Conservation (phyloP, 2,888 invertebrate species). For the Sialis lutaria region DNA sequence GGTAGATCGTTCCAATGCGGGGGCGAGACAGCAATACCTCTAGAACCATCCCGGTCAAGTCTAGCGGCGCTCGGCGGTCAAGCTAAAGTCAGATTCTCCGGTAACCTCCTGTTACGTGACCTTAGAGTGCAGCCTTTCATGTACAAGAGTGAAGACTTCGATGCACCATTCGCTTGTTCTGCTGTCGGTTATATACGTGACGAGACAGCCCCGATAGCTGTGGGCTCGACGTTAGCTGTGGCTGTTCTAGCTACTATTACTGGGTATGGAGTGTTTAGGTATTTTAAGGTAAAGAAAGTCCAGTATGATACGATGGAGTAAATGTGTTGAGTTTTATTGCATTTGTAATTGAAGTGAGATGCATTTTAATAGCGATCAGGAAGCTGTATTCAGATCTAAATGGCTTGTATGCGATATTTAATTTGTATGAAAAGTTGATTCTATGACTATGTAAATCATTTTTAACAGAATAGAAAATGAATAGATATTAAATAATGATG, state of each 20-base stretch:
- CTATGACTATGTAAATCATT: too few relatives aligned
- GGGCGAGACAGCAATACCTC: constrained; percentile 45
- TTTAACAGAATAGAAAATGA: too few relatives aligned
- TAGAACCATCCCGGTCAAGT: constrained; percentile 27
- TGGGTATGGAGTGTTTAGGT: constrained; percentile 72
- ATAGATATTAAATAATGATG: too few relatives aligned
- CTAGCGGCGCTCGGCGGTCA: background rate
- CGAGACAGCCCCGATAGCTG: constrained; percentile 69
- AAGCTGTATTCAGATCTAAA: too few relatives aligned
- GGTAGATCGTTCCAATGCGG: constrained; percentile 69
- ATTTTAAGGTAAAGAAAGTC: constrained; percentile 77
- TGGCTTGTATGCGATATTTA: too few relatives aligned
- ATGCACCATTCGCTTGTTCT: constrained; percentile 49
- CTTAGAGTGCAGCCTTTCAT: constrained; percentile 76
- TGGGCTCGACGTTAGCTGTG: constrained; percentile 69
- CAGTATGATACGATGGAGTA: constrained; percentile 87
- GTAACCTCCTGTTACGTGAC: constrained; percentile 45
- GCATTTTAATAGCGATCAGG: too few relatives aligned
- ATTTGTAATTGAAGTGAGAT: too few relatives aligned
- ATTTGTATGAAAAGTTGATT: too few relatives aligned
- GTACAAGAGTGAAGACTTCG: constrained; percentile 60
- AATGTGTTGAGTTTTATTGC: constrained; percentile 12
- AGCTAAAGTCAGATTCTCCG: constrained; percentile 14
- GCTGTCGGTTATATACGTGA: constrained; percentile 41
- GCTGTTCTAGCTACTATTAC: constrained; percentile 65